Evolutionary conservation across 2,888 invertebrate species (phyloP), one percentile per base, ranked within the genome.

Genomic region (Ophion ventricosus): DNA sequence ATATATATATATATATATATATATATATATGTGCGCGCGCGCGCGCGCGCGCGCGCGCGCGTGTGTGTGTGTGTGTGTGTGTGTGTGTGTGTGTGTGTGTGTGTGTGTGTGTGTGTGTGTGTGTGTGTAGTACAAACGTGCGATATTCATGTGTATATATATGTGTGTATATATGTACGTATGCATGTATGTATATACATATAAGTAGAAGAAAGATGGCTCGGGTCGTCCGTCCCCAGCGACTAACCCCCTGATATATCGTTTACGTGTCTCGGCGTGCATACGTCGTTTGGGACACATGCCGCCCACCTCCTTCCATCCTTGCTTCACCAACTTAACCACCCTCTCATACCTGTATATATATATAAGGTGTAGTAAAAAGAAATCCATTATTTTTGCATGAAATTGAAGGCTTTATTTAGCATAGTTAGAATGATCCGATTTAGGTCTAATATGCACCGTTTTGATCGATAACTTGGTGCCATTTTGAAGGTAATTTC

Each of bases 181-280:
- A 86, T 77, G 64, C 64, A 81, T 79, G 63, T 70, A 67, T 82
- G 75, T 80, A 81, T 85, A 82, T 63, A 82, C 72, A 64, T 91
- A 89, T 91, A 91, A 92, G 92, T 91, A 90, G 91, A 93, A 93
- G 92, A 93, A 93, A 92, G 92, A 93, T 93, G 91, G 91, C 91
- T 89, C 89, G 89, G 91, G 91, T 92, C 92, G 92, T 92, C 90
- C 91, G 92, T 93, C 93, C 93, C 93, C 91, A 92, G 92, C 90
- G 93, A 93, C 92, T 93, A 93, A 93, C 93, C 93, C 92, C 90
- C 92, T 93, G 93, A 93, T 93, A 93, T 93, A 93, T 93, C 93
- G 93, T 92, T 93, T 93, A 93, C 93, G 93, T 93, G 93, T 92
- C 92, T 91, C 92, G 91, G 90, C 91, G 92, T 92, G 92, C 92